Conservation (phyloP, 2,888 invertebrate genomes). For the Zonitis immaculata region DNA sequence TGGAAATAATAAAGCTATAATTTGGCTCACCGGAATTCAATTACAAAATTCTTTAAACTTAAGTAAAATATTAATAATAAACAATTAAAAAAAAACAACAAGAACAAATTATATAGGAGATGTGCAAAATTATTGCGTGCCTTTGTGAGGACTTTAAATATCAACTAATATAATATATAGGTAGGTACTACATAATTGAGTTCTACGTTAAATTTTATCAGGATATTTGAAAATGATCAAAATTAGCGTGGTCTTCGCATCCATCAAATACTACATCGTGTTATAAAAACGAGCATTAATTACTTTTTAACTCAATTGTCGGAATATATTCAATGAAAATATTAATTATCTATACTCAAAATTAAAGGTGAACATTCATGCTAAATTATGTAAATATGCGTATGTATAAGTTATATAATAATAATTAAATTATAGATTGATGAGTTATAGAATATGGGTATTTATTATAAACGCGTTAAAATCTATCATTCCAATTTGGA, state of each 20-base stretch:
- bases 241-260: background rate
- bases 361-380: constrained; percentile 16
- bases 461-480: constrained; percentile 17
- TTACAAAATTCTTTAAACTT: constrained; percentile 9
- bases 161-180: constrained; percentile 2
- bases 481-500: constrained; percentile 16
- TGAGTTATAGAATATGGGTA: background rate
- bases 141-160: constrained; percentile 15
- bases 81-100: constrained; percentile 4
- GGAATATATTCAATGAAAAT: background rate
- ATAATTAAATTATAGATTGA: constrained; percentile 5
- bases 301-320: no score
- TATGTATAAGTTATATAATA: constrained; percentile 6
- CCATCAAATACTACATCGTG: background rate
- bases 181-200: constrained; percentile 5
- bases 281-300: no score
- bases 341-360: no score
- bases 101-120: constrained; percentile 15
- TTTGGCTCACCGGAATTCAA: constrained; percentile 26
- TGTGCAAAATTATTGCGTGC: constrained; percentile 20
- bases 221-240: no score
- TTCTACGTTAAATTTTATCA: background rate
- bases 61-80: no score
- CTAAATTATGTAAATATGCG: no score
- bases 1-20: constrained; percentile 13